Base-by-base conservation (phyloP, 2,113 vertebrate genomes). In the Tursiops truncatus region DNA sequence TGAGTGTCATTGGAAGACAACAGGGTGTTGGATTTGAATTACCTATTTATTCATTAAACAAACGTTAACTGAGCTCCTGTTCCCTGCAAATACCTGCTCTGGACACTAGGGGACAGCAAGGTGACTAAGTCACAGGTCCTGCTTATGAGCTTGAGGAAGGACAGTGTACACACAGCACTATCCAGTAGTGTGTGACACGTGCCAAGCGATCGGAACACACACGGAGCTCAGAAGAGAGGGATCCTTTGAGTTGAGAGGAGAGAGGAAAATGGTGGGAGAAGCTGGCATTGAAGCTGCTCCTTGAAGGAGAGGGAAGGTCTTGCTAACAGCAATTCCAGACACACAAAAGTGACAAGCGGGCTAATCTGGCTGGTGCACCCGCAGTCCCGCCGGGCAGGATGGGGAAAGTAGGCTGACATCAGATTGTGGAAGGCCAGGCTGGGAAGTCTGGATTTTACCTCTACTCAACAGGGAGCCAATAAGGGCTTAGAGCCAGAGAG, bases 81-180 rank as follows among this genome's bases (percentile, higher is more conserved):
- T 86, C 56, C 50, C 14, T 47, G 56, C 8, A 44, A 82, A 91
- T 65, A 17, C 41, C 62, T 91, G 1, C 47, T 60, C 60, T 71
- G 71, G 93, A 44, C 20, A 26, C 73, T 31, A 41, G 73, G 73
- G 73, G 36, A 84, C 47, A 89, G 28, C 6, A 18, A 65, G 36
- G 33, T 12, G 47, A 80, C 81, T 47, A 26, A 70, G 89, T 76
- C 31, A 0, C 10, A 21, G 47, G 44, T 28, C 26, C 28, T 17
- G 11, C n/a, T 36, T 6, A 53, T 67, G 82, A 17, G 53, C 31
- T 7, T 4, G 9, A 84, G 76, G 63, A 82, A 36, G 36, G 71
- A 28, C 0, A 1, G 33, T 0, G 0, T 25, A 17, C 41, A 41
- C 33, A 62, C 26, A 13, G 62, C 31, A 4, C 33, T 3, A 2